These are phyloP conservation scores for Struthidea cinerea DNA, from an alignment of 2,113 vertebrate species.

Conservation along the genomic window DNA sequence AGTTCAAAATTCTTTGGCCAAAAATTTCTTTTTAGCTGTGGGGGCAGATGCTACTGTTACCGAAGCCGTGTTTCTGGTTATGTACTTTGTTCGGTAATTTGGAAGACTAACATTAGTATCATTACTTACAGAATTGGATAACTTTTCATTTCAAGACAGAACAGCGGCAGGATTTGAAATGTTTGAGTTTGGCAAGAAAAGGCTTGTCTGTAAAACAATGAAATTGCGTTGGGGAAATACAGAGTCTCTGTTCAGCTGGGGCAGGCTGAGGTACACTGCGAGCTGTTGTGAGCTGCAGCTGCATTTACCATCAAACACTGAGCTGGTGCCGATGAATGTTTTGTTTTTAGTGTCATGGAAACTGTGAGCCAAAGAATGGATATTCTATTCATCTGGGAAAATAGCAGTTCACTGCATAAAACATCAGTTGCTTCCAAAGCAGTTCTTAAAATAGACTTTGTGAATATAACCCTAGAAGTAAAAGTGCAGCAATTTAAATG, in stretches of 20 bases:
- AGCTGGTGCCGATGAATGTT: conserved; percentile 75
- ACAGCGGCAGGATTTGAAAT: conserved; percentile 23
- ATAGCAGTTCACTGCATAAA: conserved; percentile 73
- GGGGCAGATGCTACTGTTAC: background rate
- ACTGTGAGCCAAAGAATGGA: conserved; percentile 76
- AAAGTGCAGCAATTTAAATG: conserved; percentile 43
- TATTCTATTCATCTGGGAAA: conserved; percentile 79
- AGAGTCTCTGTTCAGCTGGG: conserved; percentile 56
- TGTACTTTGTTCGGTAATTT: background rate
- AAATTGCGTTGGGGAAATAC: conserved; percentile 64
- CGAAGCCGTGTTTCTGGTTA: background rate
- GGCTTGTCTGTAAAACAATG: conserved; percentile 61
- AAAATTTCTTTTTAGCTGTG: background rate
- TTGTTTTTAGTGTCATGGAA: conserved; percentile 82
- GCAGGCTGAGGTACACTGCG: conserved; percentile 52
- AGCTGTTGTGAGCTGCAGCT: conserved; percentile 73
- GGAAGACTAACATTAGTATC: background rate
- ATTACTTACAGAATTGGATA: conserved; percentile 6
- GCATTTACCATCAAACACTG: conserved; percentile 76
- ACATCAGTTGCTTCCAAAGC: conserved; percentile 70
- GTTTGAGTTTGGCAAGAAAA: conserved; percentile 32
- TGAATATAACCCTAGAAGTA: conserved; percentile 63
- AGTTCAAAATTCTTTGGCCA: background rate
- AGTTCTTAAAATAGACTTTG: conserved; percentile 72
- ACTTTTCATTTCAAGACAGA: conserved; percentile 29